These are phyloP conservation scores for Saxidomus purpurata DNA, from an alignment of 1,140 invertebrate genomes.

Conservation along the genomic window DNA sequence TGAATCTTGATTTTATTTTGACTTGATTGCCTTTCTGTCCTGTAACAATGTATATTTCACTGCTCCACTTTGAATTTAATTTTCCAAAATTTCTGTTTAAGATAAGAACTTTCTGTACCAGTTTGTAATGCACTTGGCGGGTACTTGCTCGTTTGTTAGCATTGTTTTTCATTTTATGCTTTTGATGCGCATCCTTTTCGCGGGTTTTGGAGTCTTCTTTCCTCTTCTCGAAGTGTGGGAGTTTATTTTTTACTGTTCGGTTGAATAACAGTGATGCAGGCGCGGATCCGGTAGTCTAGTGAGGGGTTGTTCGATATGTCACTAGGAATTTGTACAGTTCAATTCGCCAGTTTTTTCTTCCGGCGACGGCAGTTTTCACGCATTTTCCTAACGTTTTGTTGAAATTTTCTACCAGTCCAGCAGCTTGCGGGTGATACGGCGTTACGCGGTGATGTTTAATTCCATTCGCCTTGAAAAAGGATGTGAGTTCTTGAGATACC, in stretches of 20 bases:
- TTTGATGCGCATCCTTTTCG: background rate
- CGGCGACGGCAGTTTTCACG: conserved; percentile 50
- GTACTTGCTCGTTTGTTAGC: background rate
- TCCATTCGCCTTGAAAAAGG: conserved; percentile 31
- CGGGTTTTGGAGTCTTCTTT: background rate
- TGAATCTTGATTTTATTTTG: background rate
- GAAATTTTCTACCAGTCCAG: conserved; percentile 63
- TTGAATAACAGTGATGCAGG: background rate
- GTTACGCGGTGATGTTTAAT: conserved; percentile 36
- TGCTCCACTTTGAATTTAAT: background rate
- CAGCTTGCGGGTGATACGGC: conserved; percentile 30
- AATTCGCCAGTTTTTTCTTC: conserved; percentile 60
- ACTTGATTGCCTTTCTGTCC: background rate
- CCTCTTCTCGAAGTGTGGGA: background rate
- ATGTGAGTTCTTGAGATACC: conserved; percentile 27
- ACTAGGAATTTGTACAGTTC: conserved; percentile 39
- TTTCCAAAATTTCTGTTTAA: conserved; percentile 8
- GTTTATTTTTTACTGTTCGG: background rate
- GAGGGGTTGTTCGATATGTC: background rate
- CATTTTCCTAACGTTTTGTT: conserved; percentile 42
- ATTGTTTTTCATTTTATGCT: background rate
- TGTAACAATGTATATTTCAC: background rate
- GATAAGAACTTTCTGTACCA: background rate
- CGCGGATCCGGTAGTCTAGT: background rate
- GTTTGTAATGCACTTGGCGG: background rate